A percentile compares a stretch with the other conserved stretches of the same genome.
These are phyloP conservation scores for Melinopterus prodromus DNA, from an alignment of 2,888 invertebrate species.

Conservation along the genomic window DNA sequence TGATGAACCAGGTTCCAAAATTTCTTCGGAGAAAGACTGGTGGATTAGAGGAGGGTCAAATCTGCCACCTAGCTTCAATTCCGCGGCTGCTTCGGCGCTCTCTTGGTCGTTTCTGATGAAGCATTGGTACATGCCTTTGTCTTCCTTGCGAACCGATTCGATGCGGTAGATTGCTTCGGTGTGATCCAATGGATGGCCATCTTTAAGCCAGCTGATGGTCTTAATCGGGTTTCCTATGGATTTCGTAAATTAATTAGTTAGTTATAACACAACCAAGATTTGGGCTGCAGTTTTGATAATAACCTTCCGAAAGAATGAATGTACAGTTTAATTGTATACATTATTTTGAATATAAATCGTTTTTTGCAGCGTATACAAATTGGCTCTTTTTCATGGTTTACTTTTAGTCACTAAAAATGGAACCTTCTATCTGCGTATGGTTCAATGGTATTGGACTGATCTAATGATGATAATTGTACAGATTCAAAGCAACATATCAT, in stretches of 20 bases:
- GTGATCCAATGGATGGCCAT: slow-evolving; percentile 86
- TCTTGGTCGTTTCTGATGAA: slow-evolving; percentile 93
- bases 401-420: no score
- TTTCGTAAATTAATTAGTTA: not conserved
- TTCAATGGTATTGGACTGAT: no score
- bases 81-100: slow-evolving; percentile 91
- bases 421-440: no score
- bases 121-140: slow-evolving; percentile 98
- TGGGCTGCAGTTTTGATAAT: no score
- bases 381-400: no score
- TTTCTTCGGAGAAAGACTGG: slow-evolving; percentile 88
- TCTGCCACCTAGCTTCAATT: slow-evolving; percentile 91
- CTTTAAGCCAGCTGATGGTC: slow-evolving; percentile 91
- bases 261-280: no score
- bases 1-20: slow-evolving; percentile 88
- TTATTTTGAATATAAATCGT: no score
- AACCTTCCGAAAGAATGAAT: no score
- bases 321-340: not conserved
- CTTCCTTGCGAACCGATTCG: slow-evolving; percentile 90
- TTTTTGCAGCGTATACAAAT: no score
- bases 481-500: no score
- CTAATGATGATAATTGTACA: no score
- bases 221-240: slow-evolving; percentile 79
- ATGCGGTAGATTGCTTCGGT: slow-evolving; percentile 85
- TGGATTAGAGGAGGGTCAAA: slow-evolving; percentile 91